phyloP scores from a whole-genome alignment of 2,113 vertebrate genomes.

The Alexandromys fortis region DNA sequence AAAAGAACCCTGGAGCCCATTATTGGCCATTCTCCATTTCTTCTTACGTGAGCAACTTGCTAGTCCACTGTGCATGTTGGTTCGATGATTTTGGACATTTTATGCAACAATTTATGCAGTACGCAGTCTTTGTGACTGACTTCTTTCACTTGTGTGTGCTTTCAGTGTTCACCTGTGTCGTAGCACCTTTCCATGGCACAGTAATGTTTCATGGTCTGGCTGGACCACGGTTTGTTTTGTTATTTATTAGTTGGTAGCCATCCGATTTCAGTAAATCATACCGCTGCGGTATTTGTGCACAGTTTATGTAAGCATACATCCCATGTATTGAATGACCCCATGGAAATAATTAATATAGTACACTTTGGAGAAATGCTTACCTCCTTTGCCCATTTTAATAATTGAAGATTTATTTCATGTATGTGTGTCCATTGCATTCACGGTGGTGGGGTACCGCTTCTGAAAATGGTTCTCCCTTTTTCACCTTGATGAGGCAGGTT shows the following conservation, averaged over 20 bases:
- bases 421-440: background rate
- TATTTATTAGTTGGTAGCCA: background rate
- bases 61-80: background rate
- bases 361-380: background rate
- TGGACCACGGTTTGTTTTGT: background rate
- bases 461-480: background rate
- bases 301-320: background rate
- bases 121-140: background rate
- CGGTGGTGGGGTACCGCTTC: background rate
- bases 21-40: background rate
- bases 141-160: background rate
- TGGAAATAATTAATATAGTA: background rate
- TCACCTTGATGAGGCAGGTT: background rate
- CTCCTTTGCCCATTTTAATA: constrained; percentile 32
- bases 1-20: background rate
- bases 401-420: background rate
- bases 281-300: background rate
- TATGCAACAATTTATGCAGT: background rate
- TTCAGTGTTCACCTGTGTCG: background rate
- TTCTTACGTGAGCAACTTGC: background rate
- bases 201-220: background rate
- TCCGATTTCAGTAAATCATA: background rate
- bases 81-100: background rate
- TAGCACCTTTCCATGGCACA: background rate
- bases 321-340: background rate